Conservation (phyloP, 2,888 invertebrate species). For the Diabrotica balteata region DNA sequence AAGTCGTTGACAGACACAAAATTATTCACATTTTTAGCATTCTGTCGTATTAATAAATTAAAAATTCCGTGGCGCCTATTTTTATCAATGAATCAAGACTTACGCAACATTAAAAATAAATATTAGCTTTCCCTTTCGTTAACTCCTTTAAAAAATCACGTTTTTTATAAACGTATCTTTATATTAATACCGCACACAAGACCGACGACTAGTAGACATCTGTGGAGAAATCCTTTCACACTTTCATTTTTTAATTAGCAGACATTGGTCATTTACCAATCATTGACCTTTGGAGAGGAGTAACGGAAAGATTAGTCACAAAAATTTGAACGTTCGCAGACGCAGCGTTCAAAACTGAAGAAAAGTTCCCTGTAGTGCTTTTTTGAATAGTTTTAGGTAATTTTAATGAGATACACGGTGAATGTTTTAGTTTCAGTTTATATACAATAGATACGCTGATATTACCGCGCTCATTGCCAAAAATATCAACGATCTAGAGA, state of each 20-base stretch:
- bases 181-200: background rate
- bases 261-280: constrained; percentile 22
- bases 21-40: too few species aligned
- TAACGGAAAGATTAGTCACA: background rate
- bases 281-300: constrained; percentile 22
- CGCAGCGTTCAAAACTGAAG: too few species aligned
- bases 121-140: constrained; percentile 7
- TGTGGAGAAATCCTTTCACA: constrained; percentile 34
- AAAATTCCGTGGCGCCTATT: constrained; percentile 1
- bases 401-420: too few species aligned
- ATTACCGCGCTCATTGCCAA: too few species aligned
- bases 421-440: too few species aligned
- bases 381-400: too few species aligned
- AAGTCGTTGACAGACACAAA: too few species aligned
- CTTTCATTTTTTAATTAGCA: constrained; percentile 37
- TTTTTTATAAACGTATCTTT: constrained; percentile 4
- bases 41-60: too few species aligned
- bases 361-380: too few species aligned
- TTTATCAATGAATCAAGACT: background rate
- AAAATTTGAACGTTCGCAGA: background rate
- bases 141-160: constrained; percentile 1
- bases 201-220: constrained; percentile 13
- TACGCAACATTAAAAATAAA: constrained; percentile 9
- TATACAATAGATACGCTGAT: too few species aligned
- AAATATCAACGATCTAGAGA: too few species aligned